These are phyloP conservation scores for Sphecodes monilicornis DNA, from an alignment of 2,888 invertebrate species.

Conservation along the genomic window DNA sequence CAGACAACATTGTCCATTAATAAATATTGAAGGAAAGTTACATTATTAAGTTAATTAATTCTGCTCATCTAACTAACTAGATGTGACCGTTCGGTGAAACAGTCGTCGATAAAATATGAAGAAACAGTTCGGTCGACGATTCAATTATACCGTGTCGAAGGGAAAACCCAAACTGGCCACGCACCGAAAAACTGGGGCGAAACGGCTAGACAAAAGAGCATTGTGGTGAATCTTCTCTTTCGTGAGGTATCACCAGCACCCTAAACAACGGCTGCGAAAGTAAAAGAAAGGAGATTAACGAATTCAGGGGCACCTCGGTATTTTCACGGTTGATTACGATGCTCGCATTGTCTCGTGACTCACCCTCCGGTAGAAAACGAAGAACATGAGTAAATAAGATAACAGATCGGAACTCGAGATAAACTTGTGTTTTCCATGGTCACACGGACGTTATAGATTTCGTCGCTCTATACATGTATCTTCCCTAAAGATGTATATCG, in stretches of 20 bases:
- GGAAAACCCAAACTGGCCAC: conserved; percentile 45
- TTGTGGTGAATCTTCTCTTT: conserved; percentile 57
- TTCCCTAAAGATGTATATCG: background rate
- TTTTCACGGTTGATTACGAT: conserved; percentile 78
- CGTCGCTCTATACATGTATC: background rate
- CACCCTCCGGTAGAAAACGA: conserved; percentile 38
- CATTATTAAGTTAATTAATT: background rate
- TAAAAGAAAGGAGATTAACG: conserved; percentile 77
- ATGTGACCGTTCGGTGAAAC: background rate
- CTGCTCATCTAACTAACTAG: background rate
- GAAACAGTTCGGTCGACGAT: conserved; percentile 41
- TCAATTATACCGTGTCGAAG: conserved; percentile 53
- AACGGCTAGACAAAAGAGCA: conserved; percentile 67
- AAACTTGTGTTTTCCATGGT: conserved; percentile 44
- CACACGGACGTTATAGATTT: conserved; percentile 32
- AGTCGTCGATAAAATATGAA: conserved; percentile 36
- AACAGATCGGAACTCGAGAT: conserved; percentile 64
- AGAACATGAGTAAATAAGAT: conserved; percentile 72
- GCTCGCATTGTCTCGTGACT: conserved; percentile 63
- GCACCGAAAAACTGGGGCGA: conserved; percentile 58
- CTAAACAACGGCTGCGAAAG: conserved; percentile 61
- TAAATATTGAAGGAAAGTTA: background rate
- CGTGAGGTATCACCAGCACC: conserved; percentile 47
- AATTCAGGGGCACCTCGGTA: conserved; percentile 73
- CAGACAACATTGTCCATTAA: background rate